These are phyloP conservation scores for Dendronephthya gigantea DNA, from an alignment of 64 coral and sea anemone genomes.

Conservation along the genomic window DNA sequence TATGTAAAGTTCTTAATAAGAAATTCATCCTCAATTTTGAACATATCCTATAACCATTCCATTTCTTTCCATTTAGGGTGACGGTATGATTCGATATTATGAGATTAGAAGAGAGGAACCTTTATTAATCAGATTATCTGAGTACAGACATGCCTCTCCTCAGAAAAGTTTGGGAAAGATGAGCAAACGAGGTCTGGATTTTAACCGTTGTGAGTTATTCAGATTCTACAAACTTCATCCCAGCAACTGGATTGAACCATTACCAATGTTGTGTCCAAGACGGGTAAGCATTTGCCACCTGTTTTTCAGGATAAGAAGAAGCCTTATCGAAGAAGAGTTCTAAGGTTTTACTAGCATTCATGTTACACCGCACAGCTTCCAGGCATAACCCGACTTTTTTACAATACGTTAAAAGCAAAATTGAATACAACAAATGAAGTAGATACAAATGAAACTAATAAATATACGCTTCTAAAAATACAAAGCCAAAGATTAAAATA, in stretches of 20 bases:
- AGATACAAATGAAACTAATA: too few species aligned
- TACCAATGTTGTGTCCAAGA: background rate
- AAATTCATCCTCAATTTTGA: too few species aligned
- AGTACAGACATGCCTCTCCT: background rate
- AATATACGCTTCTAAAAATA: too few species aligned
- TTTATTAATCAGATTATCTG: background rate
- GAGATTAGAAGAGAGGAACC: slow-evolving; percentile 5
- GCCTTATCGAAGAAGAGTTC: too few species aligned
- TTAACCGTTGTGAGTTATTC: background rate
- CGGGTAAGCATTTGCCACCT: background rate
- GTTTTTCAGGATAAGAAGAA: background rate
- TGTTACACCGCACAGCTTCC: too few species aligned
- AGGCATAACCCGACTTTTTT: too few species aligned
- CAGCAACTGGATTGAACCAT: background rate
- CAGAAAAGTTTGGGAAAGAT: background rate
- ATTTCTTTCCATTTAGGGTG: background rate
- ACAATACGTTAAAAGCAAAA: too few species aligned
- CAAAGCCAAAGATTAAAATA: too few species aligned
- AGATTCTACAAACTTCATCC: slow-evolving; percentile 4
- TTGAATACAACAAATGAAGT: too few species aligned
- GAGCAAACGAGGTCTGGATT: background rate
- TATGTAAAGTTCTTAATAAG: background rate
- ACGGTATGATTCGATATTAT: background rate
- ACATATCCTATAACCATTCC: too few species aligned
- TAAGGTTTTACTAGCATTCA: too few species aligned